Conservation (phyloP, 2,888 invertebrate species). For the Steinernema hermaphroditum region DNA sequence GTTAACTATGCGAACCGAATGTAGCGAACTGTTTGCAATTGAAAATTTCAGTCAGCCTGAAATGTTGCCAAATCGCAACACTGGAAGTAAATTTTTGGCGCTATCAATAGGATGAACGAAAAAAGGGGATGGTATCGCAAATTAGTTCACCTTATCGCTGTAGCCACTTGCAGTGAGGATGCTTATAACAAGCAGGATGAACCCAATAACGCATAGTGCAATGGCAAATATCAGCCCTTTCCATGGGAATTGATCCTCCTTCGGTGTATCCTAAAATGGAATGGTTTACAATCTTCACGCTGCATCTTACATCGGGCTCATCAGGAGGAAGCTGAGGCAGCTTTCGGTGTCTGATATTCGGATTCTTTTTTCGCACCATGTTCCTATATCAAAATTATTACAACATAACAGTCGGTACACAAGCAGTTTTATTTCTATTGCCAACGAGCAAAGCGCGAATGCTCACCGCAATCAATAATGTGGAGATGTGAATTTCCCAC, state of each 20-base stretch:
- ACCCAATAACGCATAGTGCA: constrained; percentile 79
- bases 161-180: constrained; percentile 80
- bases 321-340: constrained; percentile 1
- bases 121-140: not conserved
- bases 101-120: too few species aligned
- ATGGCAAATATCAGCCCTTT: constrained; percentile 80
- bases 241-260: constrained; percentile 74
- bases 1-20: too few species aligned
- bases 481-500: not conserved
- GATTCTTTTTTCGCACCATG: constrained; percentile 4
- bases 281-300: not conserved
- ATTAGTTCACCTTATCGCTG: constrained; percentile 70
- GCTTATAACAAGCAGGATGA: constrained; percentile 77
- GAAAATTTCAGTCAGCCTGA: too few species aligned
- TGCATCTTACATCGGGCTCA: not conserved
- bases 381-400: not conserved
- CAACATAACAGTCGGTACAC: not conserved
- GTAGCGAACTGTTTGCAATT: too few species aligned
- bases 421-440: not conserved
- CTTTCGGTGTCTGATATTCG: not conserved
- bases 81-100: too few species aligned
- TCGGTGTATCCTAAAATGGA: not conserved
- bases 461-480: too few species aligned
- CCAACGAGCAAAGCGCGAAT: not conserved
- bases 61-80: too few species aligned